These are phyloP conservation scores for Wasmannia auropunctata DNA, from an alignment of 1,140 invertebrate genomes.

Conservation along the genomic window DNA sequence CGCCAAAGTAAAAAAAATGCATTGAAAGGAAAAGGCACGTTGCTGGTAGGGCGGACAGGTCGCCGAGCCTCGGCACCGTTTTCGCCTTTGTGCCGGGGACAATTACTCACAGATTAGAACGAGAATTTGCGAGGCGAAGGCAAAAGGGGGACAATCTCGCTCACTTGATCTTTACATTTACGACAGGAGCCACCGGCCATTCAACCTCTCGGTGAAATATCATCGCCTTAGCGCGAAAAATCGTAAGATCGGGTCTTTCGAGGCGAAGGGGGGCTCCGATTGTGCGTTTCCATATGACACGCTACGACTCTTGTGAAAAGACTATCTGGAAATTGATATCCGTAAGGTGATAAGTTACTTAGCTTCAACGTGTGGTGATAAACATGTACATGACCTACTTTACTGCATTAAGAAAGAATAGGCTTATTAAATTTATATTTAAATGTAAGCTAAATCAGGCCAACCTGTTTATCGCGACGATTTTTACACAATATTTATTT, in stretches of 20 bases:
- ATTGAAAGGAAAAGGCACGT: constrained; percentile 49
- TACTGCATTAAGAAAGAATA: not conserved
- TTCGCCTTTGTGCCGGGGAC: constrained; percentile 74
- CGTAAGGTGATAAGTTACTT: constrained; percentile 19
- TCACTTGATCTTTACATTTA: constrained; percentile 80
- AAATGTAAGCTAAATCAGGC: not conserved
- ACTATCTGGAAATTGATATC: constrained; percentile 31
- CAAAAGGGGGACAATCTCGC: constrained; percentile 69
- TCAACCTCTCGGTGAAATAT: constrained; percentile 76
- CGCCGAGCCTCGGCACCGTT: constrained; percentile 45
- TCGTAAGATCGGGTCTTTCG: constrained; percentile 59
- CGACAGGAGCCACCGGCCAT: constrained; percentile 66
- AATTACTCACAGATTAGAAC: constrained; percentile 82
- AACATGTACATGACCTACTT: not conserved
- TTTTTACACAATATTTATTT: not conserved
- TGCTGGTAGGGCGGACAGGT: constrained; percentile 50
- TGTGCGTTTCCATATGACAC: not conserved
- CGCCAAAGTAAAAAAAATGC: constrained; percentile 65
- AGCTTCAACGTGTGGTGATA: not conserved
- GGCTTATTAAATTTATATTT: not conserved
- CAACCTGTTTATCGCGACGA: not conserved
- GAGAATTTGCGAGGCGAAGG: constrained; percentile 78
- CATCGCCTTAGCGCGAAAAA: constrained; percentile 71
- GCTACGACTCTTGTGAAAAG: not conserved
- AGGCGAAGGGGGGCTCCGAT: not conserved